A percentile compares a stretch with the other conserved stretches of the same genome.
These are phyloP conservation scores for Limnephilus rhombicus DNA, from an alignment of 2,888 invertebrate species.

Conservation along the genomic window DNA sequence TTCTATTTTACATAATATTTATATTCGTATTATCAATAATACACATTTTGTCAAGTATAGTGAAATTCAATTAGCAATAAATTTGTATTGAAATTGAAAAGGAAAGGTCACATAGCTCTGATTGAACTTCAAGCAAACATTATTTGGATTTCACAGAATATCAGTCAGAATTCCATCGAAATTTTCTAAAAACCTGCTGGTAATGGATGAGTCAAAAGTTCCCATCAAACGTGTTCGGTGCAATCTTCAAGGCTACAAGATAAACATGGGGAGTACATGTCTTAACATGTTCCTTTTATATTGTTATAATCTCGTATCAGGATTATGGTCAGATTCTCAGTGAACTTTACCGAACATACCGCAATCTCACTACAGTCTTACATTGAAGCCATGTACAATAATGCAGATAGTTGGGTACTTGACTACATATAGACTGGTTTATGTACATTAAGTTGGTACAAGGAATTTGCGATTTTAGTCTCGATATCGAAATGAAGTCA, in stretches of 20 bases:
- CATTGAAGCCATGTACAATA: neutral
- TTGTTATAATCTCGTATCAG: slow-evolving; percentile 13
- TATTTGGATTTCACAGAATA: neutral
- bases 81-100: neutral
- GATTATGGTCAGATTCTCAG: neutral
- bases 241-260: slow-evolving; percentile 22
- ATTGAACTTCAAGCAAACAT: neutral
- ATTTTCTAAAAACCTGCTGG: slow-evolving; percentile 5
- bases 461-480: neutral
- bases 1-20: neutral
- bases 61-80: slow-evolving; percentile 2
- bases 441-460: neutral
- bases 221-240: neutral
- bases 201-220: slow-evolving; percentile 5
- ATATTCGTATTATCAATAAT: neutral
- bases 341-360: slow-evolving; percentile 14
- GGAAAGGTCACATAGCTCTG: neutral
- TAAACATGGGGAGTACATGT: neutral
- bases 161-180: neutral
- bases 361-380: neutral
- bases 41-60: neutral
- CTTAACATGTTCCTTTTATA: slow-evolving; percentile 1
- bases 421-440: neutral
- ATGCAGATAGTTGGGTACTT: neutral
- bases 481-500: slow-evolving; percentile 1